Base-by-base conservation (phyloP, 2,888 invertebrate genomes). In the Arctia plantaginis region DNA sequence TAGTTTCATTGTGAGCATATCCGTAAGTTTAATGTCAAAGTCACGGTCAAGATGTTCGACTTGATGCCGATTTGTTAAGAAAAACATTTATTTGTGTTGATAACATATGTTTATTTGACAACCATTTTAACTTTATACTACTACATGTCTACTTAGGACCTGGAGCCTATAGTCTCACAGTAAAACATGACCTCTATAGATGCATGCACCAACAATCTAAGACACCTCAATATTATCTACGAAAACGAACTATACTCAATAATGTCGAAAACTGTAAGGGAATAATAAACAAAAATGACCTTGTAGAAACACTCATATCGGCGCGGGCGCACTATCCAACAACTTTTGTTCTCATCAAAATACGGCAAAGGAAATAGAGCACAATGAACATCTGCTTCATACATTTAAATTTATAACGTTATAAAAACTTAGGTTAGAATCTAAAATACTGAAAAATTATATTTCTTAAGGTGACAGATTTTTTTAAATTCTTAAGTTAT, bases 141-240 rank as follows among this genome's bases (percentile, higher is more conserved):
- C n/a, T 77, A 80, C 27, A 59, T 59, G 30, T 27, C 59, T 81
- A 81, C 67, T 71, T 77, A 78, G 69, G 66, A 77, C 75, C 76
- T 73, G 64, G 75, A 78, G 81, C 84, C 85, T 86, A 86, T 80
- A 88, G 86, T 86, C 89, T 88, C 88, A 77, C 85, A 85, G 85
- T 75, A 69, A 73, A 78, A 88, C 85, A 87, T 87, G 84, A 87
- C 82, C 79, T 85, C 86, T 91, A 89, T 86, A 90, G 88, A 89
- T 87, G 88, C 90, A 93, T 92, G 92, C 93, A 94, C 93, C 93
- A 94, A 94, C 94, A 91, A 92, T 92, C 95, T 94, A 95, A 93
- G 93, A 94, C 92, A 92, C 93, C 89, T 92, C 90, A 92, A 90
- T 91, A 92, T 89, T 87, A 87, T 90, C 94, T 94, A 94, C 92